Evolutionary conservation across 2,113 vertebrate species (phyloP), one percentile per base, ranked within the genome.

Genomic region (Sitta europaea): DNA sequence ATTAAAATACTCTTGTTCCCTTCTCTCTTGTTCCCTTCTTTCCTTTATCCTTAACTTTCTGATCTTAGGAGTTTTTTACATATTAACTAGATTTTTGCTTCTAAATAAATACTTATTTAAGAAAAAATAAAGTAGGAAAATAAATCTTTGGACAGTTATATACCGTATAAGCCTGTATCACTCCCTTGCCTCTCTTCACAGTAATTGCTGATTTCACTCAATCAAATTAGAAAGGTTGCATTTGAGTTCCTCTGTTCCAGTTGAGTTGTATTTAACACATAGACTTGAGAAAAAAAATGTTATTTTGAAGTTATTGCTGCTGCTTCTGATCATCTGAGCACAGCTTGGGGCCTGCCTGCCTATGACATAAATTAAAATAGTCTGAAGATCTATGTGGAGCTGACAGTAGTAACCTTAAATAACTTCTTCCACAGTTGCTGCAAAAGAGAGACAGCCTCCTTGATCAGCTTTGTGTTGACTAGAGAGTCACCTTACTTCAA

Each of bases 321-420:
- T 83, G 47, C 82, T 94, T 94, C 92, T 84, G 88, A 81, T 94
- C 88, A 87, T 94, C 81, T 95, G 65, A 95, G 68, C 89, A 91
- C 84, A 91, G 80, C 80, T 65, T 77, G 86, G 27, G 61, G 25
- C 57, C 87, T 42, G 88, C 36, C 47, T 88, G 87, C 63, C 80
- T 83, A 50, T 57, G 31, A 66, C 48, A 87, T 92, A 96, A 92
- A 91, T 95, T 89, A 92, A 94, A 92, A 84, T 89, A 91, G 23
- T 29, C 70, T 53, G 57, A 96, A 75, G 68, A 80, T 80, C 88
- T 92, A 36, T 89, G 66, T 79, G 89, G 81, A 82, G 53, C 73
- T 89, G 94, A 91, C 51, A 86, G 74, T 86, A 87, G 76, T 63
- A 90, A 84, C 76, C 57, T 91, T 94, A 94, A 96, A 95, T 92